These are phyloP conservation scores for Halocynthia aurantium DNA, from an alignment of 23 tunicate species.

Conservation along the genomic window DNA sequence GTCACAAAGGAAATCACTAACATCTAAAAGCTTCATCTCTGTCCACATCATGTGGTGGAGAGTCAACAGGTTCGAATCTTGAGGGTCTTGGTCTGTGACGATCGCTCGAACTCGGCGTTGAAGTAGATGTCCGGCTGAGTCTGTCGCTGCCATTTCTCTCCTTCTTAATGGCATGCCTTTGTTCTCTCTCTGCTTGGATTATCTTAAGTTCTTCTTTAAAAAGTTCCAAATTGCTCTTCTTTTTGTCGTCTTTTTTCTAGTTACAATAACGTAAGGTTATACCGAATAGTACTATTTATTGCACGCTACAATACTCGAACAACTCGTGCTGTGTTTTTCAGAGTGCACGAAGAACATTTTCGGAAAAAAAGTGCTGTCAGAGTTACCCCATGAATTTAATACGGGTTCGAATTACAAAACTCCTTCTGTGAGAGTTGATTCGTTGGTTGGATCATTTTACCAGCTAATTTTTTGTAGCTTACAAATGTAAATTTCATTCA, in stretches of 20 bases:
- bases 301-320: too few relatives aligned
- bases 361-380: too few relatives aligned
- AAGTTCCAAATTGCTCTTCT: constrained; percentile 85
- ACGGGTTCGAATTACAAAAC: too few relatives aligned
- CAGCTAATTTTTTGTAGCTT: too few relatives aligned
- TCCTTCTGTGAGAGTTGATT: too few relatives aligned
- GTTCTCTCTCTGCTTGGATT: constrained; percentile 82
- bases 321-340: too few relatives aligned
- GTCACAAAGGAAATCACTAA: background rate
- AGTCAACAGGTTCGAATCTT: constrained; percentile 55
- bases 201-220: constrained; percentile 83
- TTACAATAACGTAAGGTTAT: constrained; percentile 10
- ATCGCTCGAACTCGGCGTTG: constrained; percentile 5
- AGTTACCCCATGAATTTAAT: too few relatives aligned
- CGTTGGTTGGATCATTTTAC: too few relatives aligned
- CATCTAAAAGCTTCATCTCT: constrained; percentile 4
- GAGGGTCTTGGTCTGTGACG: constrained; percentile 24
- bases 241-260: constrained; percentile 89
- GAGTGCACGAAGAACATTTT: too few relatives aligned
- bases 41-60: constrained; percentile 7
- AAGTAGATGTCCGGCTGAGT: constrained; percentile 14
- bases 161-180: constrained; percentile 62
- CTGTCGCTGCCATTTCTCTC: constrained; percentile 11
- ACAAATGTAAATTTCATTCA: too few relatives aligned
- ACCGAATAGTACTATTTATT: too few relatives aligned